phyloP scores from a whole-genome alignment of 2,797 vertebrate species.

The Mycteria americana region DNA sequence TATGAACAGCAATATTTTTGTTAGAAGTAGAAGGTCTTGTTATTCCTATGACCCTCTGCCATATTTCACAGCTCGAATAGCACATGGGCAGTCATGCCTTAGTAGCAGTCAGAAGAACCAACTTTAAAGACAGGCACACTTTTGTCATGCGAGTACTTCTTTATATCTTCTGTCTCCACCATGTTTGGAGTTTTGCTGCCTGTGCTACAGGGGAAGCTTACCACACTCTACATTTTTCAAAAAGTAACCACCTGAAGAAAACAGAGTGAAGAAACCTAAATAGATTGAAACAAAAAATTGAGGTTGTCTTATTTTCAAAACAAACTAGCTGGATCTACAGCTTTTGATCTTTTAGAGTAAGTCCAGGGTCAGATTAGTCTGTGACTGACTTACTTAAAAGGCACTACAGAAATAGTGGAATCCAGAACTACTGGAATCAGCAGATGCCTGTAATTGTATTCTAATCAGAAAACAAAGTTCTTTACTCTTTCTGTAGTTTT shows the following conservation, averaged over 20 bases:
- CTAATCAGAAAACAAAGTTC: not conserved
- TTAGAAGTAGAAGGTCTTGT: slow-evolving; percentile 4
- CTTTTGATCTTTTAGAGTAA: not conserved
- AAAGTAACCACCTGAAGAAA: not conserved
- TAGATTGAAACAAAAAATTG: not conserved
- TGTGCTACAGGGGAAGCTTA: not conserved
- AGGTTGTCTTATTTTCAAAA: not conserved
- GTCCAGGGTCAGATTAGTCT: not conserved
- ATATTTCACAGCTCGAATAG: slow-evolving; percentile 13
- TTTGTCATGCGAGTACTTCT: not conserved
- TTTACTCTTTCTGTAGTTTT: not conserved
- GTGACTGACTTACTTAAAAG: not conserved
- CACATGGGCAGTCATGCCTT: not conserved
- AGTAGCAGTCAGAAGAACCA: not conserved
- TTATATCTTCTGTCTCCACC: not conserved
- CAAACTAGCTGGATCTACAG: not conserved
- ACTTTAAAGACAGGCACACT: not conserved
- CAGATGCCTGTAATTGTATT: not conserved
- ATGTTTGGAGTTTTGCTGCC: not conserved
- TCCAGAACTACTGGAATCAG: not conserved
- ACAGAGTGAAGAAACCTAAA: not conserved
- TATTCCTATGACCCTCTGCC: slow-evolving; percentile 8
- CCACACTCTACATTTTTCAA: not conserved
- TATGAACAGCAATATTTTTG: slow-evolving; percentile 22
- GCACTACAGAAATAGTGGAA: not conserved